A percentile compares a stretch with the other conserved stretches of the same genome.
phyloP scores from a whole-genome alignment of 2,113 vertebrate species.

The Oxyruncus cristatus region DNA sequence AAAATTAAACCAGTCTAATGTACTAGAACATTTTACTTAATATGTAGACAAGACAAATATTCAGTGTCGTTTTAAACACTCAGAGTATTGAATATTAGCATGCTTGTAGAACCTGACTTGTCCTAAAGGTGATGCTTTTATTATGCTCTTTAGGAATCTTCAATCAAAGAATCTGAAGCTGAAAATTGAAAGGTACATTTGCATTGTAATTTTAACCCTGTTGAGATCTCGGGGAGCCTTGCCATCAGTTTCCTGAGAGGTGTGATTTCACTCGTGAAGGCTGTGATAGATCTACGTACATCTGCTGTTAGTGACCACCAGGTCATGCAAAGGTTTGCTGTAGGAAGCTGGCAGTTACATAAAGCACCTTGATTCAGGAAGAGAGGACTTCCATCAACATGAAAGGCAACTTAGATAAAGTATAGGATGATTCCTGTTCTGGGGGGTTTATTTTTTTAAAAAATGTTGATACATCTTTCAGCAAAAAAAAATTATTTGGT shows the following conservation, averaged over 20 bases:
- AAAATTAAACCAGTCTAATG: background rate
- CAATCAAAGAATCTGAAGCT: background rate
- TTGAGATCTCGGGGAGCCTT: background rate
- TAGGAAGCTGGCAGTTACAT: background rate
- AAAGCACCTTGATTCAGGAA: background rate
- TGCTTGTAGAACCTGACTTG: background rate
- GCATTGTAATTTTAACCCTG: background rate
- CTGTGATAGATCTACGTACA: background rate
- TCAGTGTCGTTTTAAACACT: background rate
- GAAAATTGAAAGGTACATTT: background rate
- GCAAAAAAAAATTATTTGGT: background rate
- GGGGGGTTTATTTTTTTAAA: background rate
- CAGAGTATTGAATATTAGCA: background rate
- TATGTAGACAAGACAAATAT: background rate
- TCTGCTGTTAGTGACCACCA: background rate
- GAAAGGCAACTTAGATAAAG: background rate
- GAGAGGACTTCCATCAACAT: background rate
- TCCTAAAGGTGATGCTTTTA: background rate
- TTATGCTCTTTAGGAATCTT: background rate
- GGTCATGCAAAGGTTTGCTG: background rate
- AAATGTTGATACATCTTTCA: background rate
- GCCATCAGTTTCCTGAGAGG: background rate
- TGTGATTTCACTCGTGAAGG: background rate
- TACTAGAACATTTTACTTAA: background rate
- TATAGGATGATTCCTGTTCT: background rate